A percentile compares a stretch with the other conserved stretches of the same genome.
Evolutionary conservation across 2,113 vertebrate genomes (phyloP).

Genomic region (Phoxinus phoxinus): DNA sequence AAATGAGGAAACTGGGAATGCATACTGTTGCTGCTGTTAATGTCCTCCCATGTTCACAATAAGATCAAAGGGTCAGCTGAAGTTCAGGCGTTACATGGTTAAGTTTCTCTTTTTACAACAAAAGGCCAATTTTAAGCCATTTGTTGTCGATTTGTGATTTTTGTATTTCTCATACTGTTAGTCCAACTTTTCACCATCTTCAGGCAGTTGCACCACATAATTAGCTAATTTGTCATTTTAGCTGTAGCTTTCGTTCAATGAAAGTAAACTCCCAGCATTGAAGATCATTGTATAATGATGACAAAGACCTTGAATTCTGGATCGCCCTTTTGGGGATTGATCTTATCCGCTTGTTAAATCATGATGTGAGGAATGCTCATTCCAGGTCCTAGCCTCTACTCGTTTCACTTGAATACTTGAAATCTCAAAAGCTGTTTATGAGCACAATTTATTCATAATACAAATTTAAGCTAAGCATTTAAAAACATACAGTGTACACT

Average conservation of each 20-base stretch:
- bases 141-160: slow-evolving; percentile 1
- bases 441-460: no score
- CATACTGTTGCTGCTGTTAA: slow-evolving; percentile 31
- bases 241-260: background rate
- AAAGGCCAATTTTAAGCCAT: no score
- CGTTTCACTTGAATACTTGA: no score
- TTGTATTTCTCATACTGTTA: background rate
- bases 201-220: background rate
- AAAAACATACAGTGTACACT: no score
- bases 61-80: slow-evolving; percentile 55
- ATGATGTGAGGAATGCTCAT: no score
- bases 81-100: slow-evolving; percentile 59
- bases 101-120: background rate
- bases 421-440: no score
- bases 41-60: slow-evolving; percentile 57
- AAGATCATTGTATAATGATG: background rate
- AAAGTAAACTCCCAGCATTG: background rate
- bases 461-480: no score
- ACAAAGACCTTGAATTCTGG: background rate
- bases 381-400: no score
- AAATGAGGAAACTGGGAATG: slow-evolving; percentile 34
- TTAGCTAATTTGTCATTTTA: slow-evolving; percentile 3
- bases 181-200: background rate
- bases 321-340: background rate
- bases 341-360: no score